phyloP scores from a whole-genome alignment of 2,888 invertebrate genomes.

The Cistogaster globosa region DNA sequence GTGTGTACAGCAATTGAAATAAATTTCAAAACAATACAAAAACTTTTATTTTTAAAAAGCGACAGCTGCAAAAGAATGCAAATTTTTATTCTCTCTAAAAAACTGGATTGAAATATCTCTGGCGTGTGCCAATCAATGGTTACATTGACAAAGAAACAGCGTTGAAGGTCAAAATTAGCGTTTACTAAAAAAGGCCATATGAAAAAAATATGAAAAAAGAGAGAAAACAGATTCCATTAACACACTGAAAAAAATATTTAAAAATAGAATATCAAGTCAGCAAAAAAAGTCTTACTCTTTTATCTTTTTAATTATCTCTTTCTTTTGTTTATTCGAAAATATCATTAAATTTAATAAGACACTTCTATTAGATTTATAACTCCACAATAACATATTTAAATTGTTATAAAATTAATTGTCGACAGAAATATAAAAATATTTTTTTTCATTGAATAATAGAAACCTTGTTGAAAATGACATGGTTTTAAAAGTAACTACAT shows the following conservation, averaged over 20 bases:
- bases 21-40: slow-evolving; percentile 8
- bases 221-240: neutral
- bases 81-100: slow-evolving; percentile 6
- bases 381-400: too few species aligned
- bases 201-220: neutral
- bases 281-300: too few species aligned
- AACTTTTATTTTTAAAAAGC: neutral
- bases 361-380: too few species aligned
- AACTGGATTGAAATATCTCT: slow-evolving; percentile 35
- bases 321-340: too few species aligned
- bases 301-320: too few species aligned
- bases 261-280: neutral
- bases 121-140: slow-evolving; percentile 52
- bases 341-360: too few species aligned
- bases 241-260: slow-evolving; percentile 18
- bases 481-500: too few species aligned
- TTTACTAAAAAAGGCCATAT: slow-evolving; percentile 7
- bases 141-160: slow-evolving; percentile 15
- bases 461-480: too few species aligned
- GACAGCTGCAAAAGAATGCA: slow-evolving; percentile 54
- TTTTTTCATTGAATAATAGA: too few species aligned
- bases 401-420: too few species aligned
- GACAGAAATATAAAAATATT: too few species aligned
- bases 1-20: neutral
- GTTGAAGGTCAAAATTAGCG: slow-evolving; percentile 18